Base-by-base conservation (phyloP, 2,797 vertebrate species). In the Diceros bicornis region DNA sequence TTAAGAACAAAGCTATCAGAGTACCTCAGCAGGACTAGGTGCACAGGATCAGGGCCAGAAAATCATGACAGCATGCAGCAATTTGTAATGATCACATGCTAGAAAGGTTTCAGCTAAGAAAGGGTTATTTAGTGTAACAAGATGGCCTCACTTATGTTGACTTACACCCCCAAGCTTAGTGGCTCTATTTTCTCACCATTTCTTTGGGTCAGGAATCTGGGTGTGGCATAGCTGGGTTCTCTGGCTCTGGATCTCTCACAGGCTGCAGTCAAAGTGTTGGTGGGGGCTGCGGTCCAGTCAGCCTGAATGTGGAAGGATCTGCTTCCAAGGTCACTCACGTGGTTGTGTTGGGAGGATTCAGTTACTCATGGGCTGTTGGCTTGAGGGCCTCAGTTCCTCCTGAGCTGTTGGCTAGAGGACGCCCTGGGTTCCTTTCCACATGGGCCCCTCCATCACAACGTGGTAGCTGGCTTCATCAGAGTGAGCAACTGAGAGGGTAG, bases 271-370 rank as follows among this genome's bases (percentile, higher is more conserved):
- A 52, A 32, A 66, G 34, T 44, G 34, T n/a, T 47, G 10, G 2
- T 20, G 3, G 47, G 25, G 10, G 32, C 61, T 41, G 10, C 7
- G 0, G 1, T 25, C 5, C 16, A 0, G 47, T 47, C 27, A 4
- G 17, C 18, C 4, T 2, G 1, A 8, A 9, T 17, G 52, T 37
- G 14, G 37, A 25, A 55, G 57, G 4, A 0, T 77, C 66, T 72
- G 34, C 55, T 82, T 75, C 50, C 17, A 12, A 4, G 71, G 34
- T 74, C 4, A 17, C 81, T 14, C 9, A 7, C 4, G 0, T 6
- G 47, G 37, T 7, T 71, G n/a, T 52, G n/a, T 52, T 62, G 17
- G 50, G n/a, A 66, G 59, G 69, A 29, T 66, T 68, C 10, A 9
- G 14, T 37, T 59, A 8, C 12, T 82, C 41, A 8, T 1, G 0